Base-by-base conservation (phyloP, 1,140 invertebrate species). In the Hycleus phaleratus region DNA sequence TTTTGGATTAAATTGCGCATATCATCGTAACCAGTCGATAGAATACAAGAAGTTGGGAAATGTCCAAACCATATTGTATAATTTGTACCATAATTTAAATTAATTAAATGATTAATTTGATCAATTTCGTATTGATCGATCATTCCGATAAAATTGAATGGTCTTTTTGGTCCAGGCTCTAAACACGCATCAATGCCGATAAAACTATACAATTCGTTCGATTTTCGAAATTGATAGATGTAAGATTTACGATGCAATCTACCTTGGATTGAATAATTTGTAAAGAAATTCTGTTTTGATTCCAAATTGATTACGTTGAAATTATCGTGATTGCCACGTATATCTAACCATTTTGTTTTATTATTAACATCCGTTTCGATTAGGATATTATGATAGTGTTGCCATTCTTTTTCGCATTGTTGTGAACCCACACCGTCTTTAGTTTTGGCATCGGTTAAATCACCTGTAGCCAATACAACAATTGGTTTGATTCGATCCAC, bases 271-370 rank as follows among this genome's bases (percentile, higher is more conserved):
- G 91, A 93, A 73, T 87, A 94, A 61, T 86, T 85, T 64, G 82
- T 79, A 69, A 83, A 95, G 71, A 82, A 91, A 74, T 94, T 94
- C 61, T 85, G 79, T 61, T 81, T 75, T 3, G 86, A 84, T 55
- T 82, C 77, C 49, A 83, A 69, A 62, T 81, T 76, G 46, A 83
- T 78, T 40, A 94, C 86, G 75, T 93, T 90, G 76, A 95, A 95
- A 73, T 93, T 92, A 82, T 96, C 93, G 85, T 97, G 94, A 81
- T 97, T 97, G 73, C 94, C 94, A 75, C 93, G 79, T 56, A 95
- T 87, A 77, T 96, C 94, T 45, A 96, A 75, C 92, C 93, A 96
- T 7, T 81, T 75, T 3, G 89, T 91, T 71, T 82, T 84, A 46
- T 85, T 76, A 38, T 74, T 75, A 18, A 91, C 79, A 61, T 84